Percentiles rank a stretch among this genome's conserved stretches.
phyloP scores from a whole-genome alignment of 2,888 invertebrate genomes.

The Schizotus pectinicornis region DNA sequence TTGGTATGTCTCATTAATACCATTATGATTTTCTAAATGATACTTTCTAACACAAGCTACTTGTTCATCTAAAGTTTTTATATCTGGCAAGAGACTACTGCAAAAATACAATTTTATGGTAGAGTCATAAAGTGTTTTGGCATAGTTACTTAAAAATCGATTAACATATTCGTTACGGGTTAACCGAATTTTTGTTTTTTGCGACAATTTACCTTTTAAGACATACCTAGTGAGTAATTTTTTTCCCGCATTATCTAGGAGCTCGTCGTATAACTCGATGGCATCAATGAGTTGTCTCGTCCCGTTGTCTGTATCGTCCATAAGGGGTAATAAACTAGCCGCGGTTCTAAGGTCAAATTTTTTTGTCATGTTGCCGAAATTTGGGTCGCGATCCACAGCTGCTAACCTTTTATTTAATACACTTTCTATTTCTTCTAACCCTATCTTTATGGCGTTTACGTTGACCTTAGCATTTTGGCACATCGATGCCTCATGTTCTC shows the following conservation, averaged over 20 bases:
- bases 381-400: neutral
- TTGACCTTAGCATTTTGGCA: neutral
- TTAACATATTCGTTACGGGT: no score
- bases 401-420: neutral
- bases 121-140: no score
- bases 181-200: constrained; percentile 28
- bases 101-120: no score
- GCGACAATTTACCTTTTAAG: constrained; percentile 27
- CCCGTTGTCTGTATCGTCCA: constrained; percentile 28
- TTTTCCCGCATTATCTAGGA: constrained; percentile 32
- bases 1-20: no score
- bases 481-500: no score
- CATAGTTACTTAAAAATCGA: no score
- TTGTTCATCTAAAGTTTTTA: no score
- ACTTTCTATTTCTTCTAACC: constrained; percentile 4
- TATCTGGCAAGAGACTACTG: no score
- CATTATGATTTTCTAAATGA: no score
- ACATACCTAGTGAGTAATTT: constrained; percentile 31
- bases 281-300: constrained; percentile 37
- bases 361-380: constrained; percentile 12
- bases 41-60: no score
- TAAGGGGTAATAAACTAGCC: constrained; percentile 27
- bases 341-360: constrained; percentile 36
- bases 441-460: neutral
- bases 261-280: constrained; percentile 30